Base-by-base conservation (phyloP, 2,888 invertebrate species). In the Ormyrus thymus region DNA sequence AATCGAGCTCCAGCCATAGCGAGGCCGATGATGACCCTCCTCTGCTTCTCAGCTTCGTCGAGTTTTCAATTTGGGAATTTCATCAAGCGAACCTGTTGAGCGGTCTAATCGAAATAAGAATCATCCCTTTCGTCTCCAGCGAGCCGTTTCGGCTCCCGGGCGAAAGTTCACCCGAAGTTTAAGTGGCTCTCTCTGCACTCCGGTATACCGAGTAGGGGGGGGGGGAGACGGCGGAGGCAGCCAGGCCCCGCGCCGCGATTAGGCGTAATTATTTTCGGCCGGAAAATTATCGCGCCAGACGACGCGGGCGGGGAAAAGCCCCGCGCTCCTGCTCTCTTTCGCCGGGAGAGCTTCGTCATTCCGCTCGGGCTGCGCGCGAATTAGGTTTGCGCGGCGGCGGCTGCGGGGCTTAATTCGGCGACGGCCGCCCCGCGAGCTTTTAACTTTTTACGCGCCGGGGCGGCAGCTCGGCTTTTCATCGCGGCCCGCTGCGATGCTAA, bases 181-280 rank as follows among this genome's bases (percentile, higher is more conserved):
- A 51, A 62, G 50, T 58, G 43, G 53, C 62, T 46, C n/a, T 43
- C 65, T 43, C 45, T 29, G 29, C 29, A 29, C 29, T 29, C 29
- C 29, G 29, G 29, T 29, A 29, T 3, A 29, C 29, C n/a, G 15
- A 15, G 15, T 55, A 15, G 45, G n/a, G 13, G 5, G 69, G 58
- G 45, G 46, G 50, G 50, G 51, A 62, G 59, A 0, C 4, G 1
- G 45, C 43, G 58, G 50, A 13, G 29, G 65, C 50, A 7, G 13
- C 55, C 8, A 6, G 55, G 55, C 46, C 72, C 72, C 77, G 46
- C 58, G 46, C 29, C 45, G 3, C 7, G 59, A 43, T 29, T 29
- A 29, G 5, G 46, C 46, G 68, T 78, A 78, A 78, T 78, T 78
- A 74, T 78, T 78, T 78, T 75, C 66, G 56, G 64, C 15, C 68